Evolutionary conservation across 2,888 invertebrate species (phyloP), one percentile per base, ranked within the genome.

Genomic region (Artemia sinica): DNA sequence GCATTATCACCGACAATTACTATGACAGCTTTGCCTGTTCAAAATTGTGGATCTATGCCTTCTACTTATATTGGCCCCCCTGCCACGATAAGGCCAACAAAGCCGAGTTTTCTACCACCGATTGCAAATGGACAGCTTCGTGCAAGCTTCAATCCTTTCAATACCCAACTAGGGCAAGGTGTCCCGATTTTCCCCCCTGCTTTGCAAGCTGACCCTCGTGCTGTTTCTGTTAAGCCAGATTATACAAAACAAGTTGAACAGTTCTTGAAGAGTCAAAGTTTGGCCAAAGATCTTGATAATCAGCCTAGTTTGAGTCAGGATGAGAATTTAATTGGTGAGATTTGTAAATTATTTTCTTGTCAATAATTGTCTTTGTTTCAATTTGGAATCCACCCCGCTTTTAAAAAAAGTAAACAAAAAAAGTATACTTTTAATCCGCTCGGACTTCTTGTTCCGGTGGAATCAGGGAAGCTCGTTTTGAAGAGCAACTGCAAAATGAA

Each of bases 191-290:
- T 58, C 10, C 58, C 58, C 14, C 58, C 58, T 8, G 58, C 14
- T 14, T 58, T 58, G 58, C n/a, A 58, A 18, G 58, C 58, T 58
- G 58, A 58, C 58, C 18, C 18, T 18, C n/a, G 58, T 14, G 58
- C n/a, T n/a, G 58, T 58, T 8, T n/a, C 67, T 41, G 49, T 41
- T 12, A 67, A 67, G 51, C 67, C 67, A 14, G 67, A 67, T 51
- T 67, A 67, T 49, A 49, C 50, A 52, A 49, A 51, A 41, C 67
- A 67, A 28, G 67, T 67, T n/a, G 67, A 67, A 28, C 67, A 67
- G 50, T 67, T 67, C 67, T 50, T 67, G 67, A 49, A 51, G 49
- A 67, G 67, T 49, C 67, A 67, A 67, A 50, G 41, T 14, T 50
- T 67, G 10, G 50, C 67, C 51, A 18, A 18, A 18, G 58, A 58